These are phyloP conservation scores for Dryocosmus kuriphilus DNA, from an alignment of 2,888 invertebrate genomes.

Conservation along the genomic window DNA sequence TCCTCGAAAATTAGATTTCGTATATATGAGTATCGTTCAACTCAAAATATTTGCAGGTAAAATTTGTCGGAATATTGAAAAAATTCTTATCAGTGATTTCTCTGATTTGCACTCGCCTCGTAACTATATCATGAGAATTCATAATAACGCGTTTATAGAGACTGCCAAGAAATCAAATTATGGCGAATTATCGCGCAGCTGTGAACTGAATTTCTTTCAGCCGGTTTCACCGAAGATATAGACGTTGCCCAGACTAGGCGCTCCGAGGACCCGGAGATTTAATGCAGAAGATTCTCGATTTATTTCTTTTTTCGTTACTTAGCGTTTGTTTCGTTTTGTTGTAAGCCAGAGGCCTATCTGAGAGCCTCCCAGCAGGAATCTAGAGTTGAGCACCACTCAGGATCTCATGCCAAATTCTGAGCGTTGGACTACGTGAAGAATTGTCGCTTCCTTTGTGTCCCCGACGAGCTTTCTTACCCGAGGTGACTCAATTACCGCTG, in stretches of 20 bases:
- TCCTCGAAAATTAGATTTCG: no score
- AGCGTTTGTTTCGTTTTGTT: not conserved
- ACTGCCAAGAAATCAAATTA: conserved; percentile 58
- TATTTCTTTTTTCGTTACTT: not conserved
- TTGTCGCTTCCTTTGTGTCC: no score
- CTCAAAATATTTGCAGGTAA: not conserved
- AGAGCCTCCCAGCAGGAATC: no score
- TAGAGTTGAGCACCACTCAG: no score
- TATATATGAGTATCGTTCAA: no score
- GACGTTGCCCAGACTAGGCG: not conserved
- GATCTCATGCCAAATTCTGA: no score
- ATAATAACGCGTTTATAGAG: conserved; percentile 58
- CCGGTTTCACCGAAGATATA: conserved; percentile 44
- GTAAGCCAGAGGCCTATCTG: no score
- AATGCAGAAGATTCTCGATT: not conserved
- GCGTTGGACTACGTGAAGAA: no score
- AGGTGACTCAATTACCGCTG: no score
- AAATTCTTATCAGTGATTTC: not conserved
- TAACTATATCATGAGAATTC: conserved; percentile 50
- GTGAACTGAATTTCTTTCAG: conserved; percentile 58
- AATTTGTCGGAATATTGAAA: not conserved
- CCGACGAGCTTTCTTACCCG: no score
- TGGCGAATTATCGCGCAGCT: conserved; percentile 53
- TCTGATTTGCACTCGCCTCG: not conserved
- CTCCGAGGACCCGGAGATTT: not conserved